Evolutionary conservation across 2,888 invertebrate species (phyloP).

Genomic region (Hylaea fasciaria): DNA sequence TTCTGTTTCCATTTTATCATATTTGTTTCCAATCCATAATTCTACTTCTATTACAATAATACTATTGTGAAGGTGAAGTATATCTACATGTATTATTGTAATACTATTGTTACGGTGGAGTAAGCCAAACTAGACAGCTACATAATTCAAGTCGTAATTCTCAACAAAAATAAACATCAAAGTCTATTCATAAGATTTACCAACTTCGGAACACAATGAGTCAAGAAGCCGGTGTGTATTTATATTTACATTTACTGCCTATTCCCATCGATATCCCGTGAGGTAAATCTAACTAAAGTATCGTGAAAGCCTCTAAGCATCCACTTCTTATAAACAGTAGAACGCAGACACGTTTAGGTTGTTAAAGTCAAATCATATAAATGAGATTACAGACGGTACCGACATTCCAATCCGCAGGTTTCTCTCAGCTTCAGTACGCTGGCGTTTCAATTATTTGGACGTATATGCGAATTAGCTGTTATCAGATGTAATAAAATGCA

Average conservation of each 20-base stretch:
- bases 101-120: constrained; percentile 23
- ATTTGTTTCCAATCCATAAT: constrained; percentile 26
- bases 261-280: constrained; percentile 39
- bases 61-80: constrained; percentile 18
- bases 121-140: constrained; percentile 35
- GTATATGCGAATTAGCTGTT: constrained; percentile 78
- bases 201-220: constrained; percentile 43
- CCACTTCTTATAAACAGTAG: constrained; percentile 44
- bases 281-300: constrained; percentile 39
- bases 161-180: constrained; percentile 48
- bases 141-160: constrained; percentile 41
- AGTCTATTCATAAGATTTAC: constrained; percentile 46
- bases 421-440: constrained; percentile 46
- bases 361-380: constrained; percentile 51
- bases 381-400: constrained; percentile 53
- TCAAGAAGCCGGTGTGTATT: constrained; percentile 38
- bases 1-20: constrained; percentile 8
- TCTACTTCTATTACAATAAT: constrained; percentile 23
- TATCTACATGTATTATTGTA: constrained; percentile 21
- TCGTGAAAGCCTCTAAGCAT: constrained; percentile 41
- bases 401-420: constrained; percentile 54
- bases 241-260: constrained; percentile 47
- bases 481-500: constrained; percentile 83
- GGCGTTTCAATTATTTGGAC: constrained; percentile 77
- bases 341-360: constrained; percentile 44